Evolutionary conservation across 2,888 invertebrate genomes (phyloP).

Genomic region (Orthonevra nobilis): DNA sequence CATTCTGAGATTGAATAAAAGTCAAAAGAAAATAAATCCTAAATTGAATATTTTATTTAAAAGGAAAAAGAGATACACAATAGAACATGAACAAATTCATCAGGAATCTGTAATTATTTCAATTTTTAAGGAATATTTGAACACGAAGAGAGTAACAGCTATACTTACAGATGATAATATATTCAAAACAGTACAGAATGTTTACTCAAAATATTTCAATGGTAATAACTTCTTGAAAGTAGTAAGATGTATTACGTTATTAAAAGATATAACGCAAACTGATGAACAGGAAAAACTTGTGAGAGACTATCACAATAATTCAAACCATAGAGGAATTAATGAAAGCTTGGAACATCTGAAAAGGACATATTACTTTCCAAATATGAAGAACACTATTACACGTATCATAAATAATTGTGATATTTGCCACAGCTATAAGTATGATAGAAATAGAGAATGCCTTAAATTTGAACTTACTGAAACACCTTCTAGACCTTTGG

Average conservation of each 20-base stretch:
- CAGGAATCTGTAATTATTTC: background rate
- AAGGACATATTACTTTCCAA: conserved; percentile 40
- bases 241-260: conserved; percentile 16
- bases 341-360: conserved; percentile 25
- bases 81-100: background rate
- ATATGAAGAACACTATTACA: conserved; percentile 28
- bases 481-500: too few relatives aligned
- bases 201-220: conserved; percentile 20
- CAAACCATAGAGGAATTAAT: conserved; percentile 34
- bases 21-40: background rate
- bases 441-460: conserved; percentile 51
- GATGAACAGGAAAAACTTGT: conserved; percentile 29
- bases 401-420: conserved; percentile 46
- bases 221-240: conserved; percentile 14
- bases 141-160: conserved; percentile 26
- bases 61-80: background rate
- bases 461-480: conserved; percentile 33
- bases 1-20: too few relatives aligned
- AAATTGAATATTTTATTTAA: background rate
- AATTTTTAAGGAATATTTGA: conserved; percentile 8
- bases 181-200: conserved; percentile 23
- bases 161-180: conserved; percentile 13
- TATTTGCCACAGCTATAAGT: conserved; percentile 52
- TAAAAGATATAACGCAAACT: conserved; percentile 9
- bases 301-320: conserved; percentile 13